These are phyloP conservation scores for Lagorchestes hirsutus DNA, from an alignment of 2,797 vertebrate genomes.

Conservation along the genomic window DNA sequence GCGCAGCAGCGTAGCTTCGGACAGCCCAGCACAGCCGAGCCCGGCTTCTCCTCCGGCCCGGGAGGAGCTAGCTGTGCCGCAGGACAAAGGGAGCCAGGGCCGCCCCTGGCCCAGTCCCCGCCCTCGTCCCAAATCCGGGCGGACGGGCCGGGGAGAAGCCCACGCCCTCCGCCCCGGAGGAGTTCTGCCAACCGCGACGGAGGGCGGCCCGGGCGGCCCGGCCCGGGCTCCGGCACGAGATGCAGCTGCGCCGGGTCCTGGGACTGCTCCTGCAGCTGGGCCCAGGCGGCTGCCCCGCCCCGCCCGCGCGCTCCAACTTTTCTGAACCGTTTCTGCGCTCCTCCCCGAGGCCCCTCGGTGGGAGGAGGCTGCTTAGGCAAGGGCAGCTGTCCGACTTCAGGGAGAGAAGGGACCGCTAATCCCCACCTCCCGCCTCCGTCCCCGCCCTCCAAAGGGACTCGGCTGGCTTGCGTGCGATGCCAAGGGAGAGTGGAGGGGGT, in stretches of 20 bases:
- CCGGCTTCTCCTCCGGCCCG: not conserved
- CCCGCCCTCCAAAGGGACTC: not conserved
- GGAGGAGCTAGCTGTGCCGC: conserved; percentile 63
- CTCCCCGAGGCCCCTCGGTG: not conserved
- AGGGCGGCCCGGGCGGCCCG: conserved; percentile 12
- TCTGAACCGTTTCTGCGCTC: not conserved
- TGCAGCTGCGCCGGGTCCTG: not conserved
- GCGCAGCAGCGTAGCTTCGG: not conserved
- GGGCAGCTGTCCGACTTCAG: not conserved
- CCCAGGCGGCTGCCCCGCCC: not conserved
- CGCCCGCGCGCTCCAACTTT: not conserved
- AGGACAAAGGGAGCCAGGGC: conserved; percentile 75
- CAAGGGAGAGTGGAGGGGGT: not conserved
- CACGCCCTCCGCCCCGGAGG: conserved; percentile 35
- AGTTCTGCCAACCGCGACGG: conserved; percentile 29
- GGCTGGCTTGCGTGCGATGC: too few relatives aligned
- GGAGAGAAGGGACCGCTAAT: too few relatives aligned
- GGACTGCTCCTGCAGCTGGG: not conserved
- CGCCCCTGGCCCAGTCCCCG: conserved; percentile 33
- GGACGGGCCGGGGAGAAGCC: conserved; percentile 21
- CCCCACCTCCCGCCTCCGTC: not conserved
- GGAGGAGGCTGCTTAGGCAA: not conserved
- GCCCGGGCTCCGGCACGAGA: not conserved
- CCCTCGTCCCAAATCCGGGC: conserved; percentile 48
- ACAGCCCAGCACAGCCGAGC: not conserved